Evolutionary conservation across 1,140 invertebrate species (phyloP).

Genomic region (Bicyclus anynana): DNA sequence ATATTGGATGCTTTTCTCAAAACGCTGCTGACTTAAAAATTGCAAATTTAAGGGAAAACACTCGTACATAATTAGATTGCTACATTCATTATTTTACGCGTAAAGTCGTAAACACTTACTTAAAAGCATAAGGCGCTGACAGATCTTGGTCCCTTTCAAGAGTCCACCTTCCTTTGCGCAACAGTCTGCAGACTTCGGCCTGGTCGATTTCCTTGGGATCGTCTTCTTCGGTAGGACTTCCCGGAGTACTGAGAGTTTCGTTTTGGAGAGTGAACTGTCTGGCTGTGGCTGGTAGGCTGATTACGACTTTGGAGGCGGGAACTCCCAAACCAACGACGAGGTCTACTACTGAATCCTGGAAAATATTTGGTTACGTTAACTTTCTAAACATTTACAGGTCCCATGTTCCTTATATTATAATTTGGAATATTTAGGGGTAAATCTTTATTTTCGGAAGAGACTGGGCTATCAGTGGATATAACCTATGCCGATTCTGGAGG

Average conservation of each 20-base stretch:
- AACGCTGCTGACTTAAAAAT: no score
- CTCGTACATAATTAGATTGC: no score
- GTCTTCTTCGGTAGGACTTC: constrained; percentile 79
- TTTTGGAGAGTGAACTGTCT: constrained; percentile 82
- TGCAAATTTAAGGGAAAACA: no score
- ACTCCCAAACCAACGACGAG: constrained; percentile 84
- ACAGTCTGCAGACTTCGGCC: constrained; percentile 80
- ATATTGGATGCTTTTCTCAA: no score
- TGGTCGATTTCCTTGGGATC: constrained; percentile 79
- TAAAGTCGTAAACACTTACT: constrained; percentile 52
- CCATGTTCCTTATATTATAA: no score
- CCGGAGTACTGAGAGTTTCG: constrained; percentile 81
- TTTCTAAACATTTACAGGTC: no score
- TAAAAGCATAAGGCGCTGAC: constrained; percentile 87
- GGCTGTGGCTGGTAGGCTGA: constrained; percentile 83
- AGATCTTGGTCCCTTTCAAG: constrained; percentile 88
- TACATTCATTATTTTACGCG: no score
- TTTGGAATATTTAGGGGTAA: no score
- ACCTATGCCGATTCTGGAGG: no score
- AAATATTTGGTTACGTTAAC: neutral
- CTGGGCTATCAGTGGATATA: no score
- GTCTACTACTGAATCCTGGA: constrained; percentile 87
- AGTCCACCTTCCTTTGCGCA: constrained; percentile 83
- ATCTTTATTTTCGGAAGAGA: no score
- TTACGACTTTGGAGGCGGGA: constrained; percentile 82